A percentile compares a stretch with the other conserved stretches of the same genome.
Evolutionary conservation across 2,113 vertebrate genomes (phyloP).

Genomic region (Cynopterus brachyotis): DNA sequence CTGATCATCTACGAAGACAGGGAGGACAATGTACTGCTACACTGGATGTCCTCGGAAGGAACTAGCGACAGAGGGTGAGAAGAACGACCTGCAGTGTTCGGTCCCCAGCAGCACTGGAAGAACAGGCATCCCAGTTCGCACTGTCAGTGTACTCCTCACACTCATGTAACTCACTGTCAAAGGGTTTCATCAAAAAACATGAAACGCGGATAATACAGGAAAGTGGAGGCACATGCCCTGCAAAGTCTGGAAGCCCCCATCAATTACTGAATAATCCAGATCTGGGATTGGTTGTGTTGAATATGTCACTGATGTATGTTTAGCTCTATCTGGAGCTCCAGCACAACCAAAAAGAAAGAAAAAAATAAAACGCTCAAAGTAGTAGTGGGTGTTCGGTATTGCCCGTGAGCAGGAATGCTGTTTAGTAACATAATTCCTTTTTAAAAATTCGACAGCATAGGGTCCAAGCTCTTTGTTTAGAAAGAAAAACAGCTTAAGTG

Average conservation of each 20-base stretch:
- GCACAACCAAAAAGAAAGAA: slow-evolving; percentile 61
- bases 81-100: slow-evolving; percentile 72
- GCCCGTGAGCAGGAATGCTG: background rate
- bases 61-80: slow-evolving; percentile 60
- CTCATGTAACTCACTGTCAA: slow-evolving; percentile 73
- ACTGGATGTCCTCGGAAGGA: slow-evolving; percentile 66
- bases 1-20: slow-evolving; percentile 66
- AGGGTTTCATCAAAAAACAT: slow-evolving; percentile 73
- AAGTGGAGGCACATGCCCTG: slow-evolving; percentile 65
- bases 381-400: slow-evolving; percentile 64
- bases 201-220: slow-evolving; percentile 68
- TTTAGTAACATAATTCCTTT: slow-evolving; percentile 45
- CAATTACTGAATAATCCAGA: slow-evolving; percentile 69
- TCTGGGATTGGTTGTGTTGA: slow-evolving; percentile 67
- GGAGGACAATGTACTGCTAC: slow-evolving; percentile 72
- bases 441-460: slow-evolving; percentile 21
- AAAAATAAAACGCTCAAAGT: slow-evolving; percentile 72
- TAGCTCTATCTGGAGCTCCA: slow-evolving; percentile 67
- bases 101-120: slow-evolving; percentile 55
- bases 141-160: slow-evolving; percentile 64
- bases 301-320: slow-evolving; percentile 61
- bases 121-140: slow-evolving; percentile 27
- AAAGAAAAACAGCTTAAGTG: slow-evolving; percentile 46
- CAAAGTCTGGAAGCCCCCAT: slow-evolving; percentile 73
- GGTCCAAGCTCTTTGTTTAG: slow-evolving; percentile 14